Base-by-base conservation (phyloP, 1,140 invertebrate genomes). In the Agraylea sexmaculata region DNA sequence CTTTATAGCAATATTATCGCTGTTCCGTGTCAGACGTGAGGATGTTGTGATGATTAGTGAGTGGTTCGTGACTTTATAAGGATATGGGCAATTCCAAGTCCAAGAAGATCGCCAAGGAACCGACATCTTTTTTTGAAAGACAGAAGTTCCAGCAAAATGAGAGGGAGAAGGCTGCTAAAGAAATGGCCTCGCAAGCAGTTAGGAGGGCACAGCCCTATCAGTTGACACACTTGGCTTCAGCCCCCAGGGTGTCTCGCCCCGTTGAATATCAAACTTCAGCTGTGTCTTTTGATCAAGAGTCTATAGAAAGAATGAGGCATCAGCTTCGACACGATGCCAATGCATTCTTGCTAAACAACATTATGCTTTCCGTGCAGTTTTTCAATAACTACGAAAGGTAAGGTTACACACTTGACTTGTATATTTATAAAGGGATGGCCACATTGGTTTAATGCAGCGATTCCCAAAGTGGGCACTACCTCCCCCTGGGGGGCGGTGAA, bases 381-480 rank as follows among this genome's bases (percentile, higher is more conserved):
- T 85, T 84, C 41, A 66, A 75, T 30, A 79, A 87, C 58, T 86
- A 74, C 52, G 77, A 84, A 47, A 69, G 71, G 82, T 84, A 63
- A 71, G 69, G 62, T 37, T 7, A 25, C n/a, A 7, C n/a, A 25
- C 6, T 25, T 7, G 6, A 25, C n/a, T 25, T 7, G n/a, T 6
- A 25, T 25, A 25, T 25, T 25, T 25, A 7, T 25, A 6, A 7
- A 25, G n/a, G 6, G 23, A 6, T 25, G n/a, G 23, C 6, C 23
- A 25, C n/a, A 25, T 25, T 25, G 23, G 6, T 25, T 25, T n/a
- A n/a, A n/a, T n/a, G n/a, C n/a, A n/a, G n/a, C n/a, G n/a, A n/a
- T n/a, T n/a, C n/a, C n/a, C n/a, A n/a, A n/a, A n/a, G n/a, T n/a
- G n/a, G n/a, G n/a, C n/a, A n/a, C n/a, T n/a, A n/a, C n/a, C n/a